Conservation (phyloP, 2,888 invertebrate genomes). For the Andrena trimmerana region DNA sequence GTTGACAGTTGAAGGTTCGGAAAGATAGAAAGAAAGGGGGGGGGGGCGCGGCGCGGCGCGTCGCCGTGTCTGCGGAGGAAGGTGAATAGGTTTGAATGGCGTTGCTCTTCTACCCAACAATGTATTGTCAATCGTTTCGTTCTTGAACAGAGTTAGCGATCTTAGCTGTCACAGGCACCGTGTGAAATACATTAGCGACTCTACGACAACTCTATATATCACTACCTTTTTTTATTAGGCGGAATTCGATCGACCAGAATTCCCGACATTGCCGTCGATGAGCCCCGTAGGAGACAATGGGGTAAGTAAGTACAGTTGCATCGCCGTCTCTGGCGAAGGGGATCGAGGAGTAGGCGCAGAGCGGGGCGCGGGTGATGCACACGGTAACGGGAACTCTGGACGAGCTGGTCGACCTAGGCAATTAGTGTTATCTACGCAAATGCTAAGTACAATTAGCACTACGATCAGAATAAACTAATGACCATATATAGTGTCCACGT, state of each 20-base stretch:
- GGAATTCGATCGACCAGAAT: conserved; percentile 60
- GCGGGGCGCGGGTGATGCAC: conserved; percentile 15
- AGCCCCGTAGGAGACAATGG: conserved; percentile 37
- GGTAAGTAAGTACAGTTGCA: conserved; percentile 7
- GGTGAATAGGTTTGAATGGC: conserved; percentile 39
- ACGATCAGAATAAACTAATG: conserved; percentile 83
- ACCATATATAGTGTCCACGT: conserved; percentile 67
- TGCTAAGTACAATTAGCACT: conserved; percentile 82
- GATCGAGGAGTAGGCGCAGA: background rate
- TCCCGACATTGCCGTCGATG: conserved; percentile 28
- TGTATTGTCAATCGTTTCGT: conserved; percentile 67
- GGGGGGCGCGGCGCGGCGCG: background rate
- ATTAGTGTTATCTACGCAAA: conserved; percentile 81
- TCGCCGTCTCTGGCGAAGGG: conserved; percentile 20
- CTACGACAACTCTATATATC: conserved; percentile 81
- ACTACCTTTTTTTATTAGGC: conserved; percentile 80
- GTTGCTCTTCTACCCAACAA: conserved; percentile 55
- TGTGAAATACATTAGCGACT: conserved; percentile 76
- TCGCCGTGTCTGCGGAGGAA: conserved; percentile 27
- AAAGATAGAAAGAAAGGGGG: background rate
- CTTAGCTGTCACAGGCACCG: conserved; percentile 75
- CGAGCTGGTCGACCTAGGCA: conserved; percentile 77
- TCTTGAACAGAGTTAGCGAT: conserved; percentile 54
- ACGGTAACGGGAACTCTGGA: conserved; percentile 56
- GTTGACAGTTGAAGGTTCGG: background rate